Conservation (phyloP, 2,113 vertebrate genomes). For the Nesospiza acunhae region DNA sequence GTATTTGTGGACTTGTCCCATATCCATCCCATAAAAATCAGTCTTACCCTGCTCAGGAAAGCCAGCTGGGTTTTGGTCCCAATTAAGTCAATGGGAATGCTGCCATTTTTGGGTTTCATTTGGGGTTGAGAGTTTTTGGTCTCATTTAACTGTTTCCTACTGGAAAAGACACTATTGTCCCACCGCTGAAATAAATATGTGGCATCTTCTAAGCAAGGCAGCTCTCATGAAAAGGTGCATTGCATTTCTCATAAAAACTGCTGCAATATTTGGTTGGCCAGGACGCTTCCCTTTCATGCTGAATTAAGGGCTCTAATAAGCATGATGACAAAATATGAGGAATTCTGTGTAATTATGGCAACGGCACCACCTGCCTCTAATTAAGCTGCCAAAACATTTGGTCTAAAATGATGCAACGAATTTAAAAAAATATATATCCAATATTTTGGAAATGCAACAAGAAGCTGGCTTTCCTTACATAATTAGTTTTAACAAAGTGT, state of each 20-base stretch:
- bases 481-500: constrained; percentile 50
- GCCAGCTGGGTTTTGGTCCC: constrained; percentile 17
- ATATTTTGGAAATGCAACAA: constrained; percentile 24
- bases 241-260: background rate
- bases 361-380: constrained; percentile 63
- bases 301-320: constrained; percentile 57
- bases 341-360: constrained; percentile 62
- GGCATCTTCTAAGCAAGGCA: background rate
- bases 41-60: background rate
- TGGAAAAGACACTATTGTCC: background rate
- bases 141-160: constrained; percentile 1
- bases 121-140: background rate
- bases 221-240: background rate
- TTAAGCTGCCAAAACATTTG: constrained; percentile 74
- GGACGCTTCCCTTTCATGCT: constrained; percentile 30
- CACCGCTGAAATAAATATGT: background rate
- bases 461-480: constrained; percentile 27
- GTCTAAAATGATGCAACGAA: constrained; percentile 48
- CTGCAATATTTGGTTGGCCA: constrained; percentile 21
- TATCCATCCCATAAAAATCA: background rate
- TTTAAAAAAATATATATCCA: background rate
- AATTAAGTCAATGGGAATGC: constrained; percentile 1
- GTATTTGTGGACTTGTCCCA: background rate
- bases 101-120: constrained; percentile 1
- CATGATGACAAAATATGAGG: constrained; percentile 63